Base-by-base conservation (phyloP, 92 coral and sea anemone genomes). In the Parazoanthus swiftii region DNA sequence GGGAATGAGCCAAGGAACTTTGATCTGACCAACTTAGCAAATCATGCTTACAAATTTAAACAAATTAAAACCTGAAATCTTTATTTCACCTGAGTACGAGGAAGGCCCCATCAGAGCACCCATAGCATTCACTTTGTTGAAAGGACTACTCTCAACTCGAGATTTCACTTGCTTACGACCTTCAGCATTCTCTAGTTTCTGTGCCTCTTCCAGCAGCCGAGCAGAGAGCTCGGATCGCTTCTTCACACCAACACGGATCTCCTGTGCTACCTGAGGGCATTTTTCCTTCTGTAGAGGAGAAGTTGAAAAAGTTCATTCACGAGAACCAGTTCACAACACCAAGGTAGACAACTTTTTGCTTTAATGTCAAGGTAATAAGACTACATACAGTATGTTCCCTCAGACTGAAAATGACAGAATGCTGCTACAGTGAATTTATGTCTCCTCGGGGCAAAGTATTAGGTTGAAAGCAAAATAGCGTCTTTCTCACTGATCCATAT, bases 161-260 rank as follows among this genome's bases (percentile, higher is more conserved):
- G 99, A 91, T 82, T 95, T 95, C 75, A 97, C 94, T 81, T 93
- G 93, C 76, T 97, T 86, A 13, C 99, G 95, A 3, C 99, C 99
- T 85, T 95, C 98, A 88, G 85, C 83, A 65, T 71, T 80, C 86
- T 97, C 99, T 39, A 97, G 89, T 81, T 93, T 95, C 71, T 39
- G 86, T 46, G 99, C 98, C 48, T 92, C 98, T 72, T 93, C 94
- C 56, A 95, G 91, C 70, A 97, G 91, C 90, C 90, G 92, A 39
- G 94, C 92, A 37, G 98, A 89, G 37, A 97, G 86, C 88, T 97
- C 97, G 26, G 99, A 97, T n/a, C 99, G 93, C 88, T 97, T 97
- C 86, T 95, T 93, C 85, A 88, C 89, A 59, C 91, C 95, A 63
- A 89, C 75, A 77, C 96, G 94, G 84, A 95, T 87, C 70, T 89